A percentile compares a stretch with the other conserved stretches of the same genome.
Evolutionary conservation across 2,888 invertebrate genomes (phyloP).

Genomic region (Formica aserva): DNA sequence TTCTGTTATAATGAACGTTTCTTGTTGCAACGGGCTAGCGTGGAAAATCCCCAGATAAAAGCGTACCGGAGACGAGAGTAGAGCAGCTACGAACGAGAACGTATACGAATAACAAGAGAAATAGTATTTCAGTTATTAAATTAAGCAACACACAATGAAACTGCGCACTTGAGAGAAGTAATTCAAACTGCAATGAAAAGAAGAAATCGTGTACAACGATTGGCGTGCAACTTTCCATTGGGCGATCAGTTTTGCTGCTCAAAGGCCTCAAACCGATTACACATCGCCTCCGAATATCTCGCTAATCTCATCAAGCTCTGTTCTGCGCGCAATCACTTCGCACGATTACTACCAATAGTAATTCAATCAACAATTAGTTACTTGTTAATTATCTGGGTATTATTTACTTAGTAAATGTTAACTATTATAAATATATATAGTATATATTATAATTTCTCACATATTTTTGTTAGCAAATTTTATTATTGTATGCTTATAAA

Average conservation of each 20-base stretch:
- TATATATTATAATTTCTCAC: background rate
- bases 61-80: conserved; percentile 37
- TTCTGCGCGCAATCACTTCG: conserved; percentile 13
- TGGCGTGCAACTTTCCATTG: conserved; percentile 2
- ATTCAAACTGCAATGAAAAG: conserved; percentile 29
- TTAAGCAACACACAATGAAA: conserved; percentile 49
- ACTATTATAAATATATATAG: background rate
- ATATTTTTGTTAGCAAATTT: background rate
- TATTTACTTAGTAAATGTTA: conserved; percentile 8
- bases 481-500: background rate
- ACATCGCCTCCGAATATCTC: conserved; percentile 34
- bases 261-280: conserved; percentile 42
- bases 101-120: conserved; percentile 48
- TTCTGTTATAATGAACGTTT: conserved; percentile 47
- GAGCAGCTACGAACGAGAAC: background rate
- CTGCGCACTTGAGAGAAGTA: conserved; percentile 42
- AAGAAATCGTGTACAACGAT: conserved; percentile 42
- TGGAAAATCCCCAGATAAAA: conserved; percentile 51
- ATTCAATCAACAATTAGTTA: conserved; percentile 31
- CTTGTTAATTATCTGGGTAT: conserved; percentile 25
- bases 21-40: conserved; percentile 38
- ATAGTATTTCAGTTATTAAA: conserved; percentile 54
- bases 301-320: conserved; percentile 36
- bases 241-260: conserved; percentile 27
- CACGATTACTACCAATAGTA: background rate